phyloP scores from a whole-genome alignment of 2,888 invertebrate species.

The Tromatobia lineatoria region DNA sequence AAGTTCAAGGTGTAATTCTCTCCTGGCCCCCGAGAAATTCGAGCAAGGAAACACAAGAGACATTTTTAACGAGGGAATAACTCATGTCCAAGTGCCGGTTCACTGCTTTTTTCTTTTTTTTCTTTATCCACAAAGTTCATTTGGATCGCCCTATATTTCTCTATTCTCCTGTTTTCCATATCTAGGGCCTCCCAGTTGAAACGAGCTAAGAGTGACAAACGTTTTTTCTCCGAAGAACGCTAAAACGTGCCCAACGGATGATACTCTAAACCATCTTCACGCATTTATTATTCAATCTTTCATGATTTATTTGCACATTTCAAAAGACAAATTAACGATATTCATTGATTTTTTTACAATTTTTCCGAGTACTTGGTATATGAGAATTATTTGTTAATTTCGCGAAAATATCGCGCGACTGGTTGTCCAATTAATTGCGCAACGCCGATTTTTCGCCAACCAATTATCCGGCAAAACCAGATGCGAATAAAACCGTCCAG shows the following conservation, averaged over 20 bases:
- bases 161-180: constrained; percentile 31
- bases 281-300: constrained; percentile 25
- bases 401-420: constrained; percentile 15
- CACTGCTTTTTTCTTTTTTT: constrained; percentile 32
- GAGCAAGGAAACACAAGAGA: constrained; percentile 46
- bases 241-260: constrained; percentile 46
- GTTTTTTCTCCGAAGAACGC: constrained; percentile 46
- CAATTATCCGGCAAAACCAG: neutral
- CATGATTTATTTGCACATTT: constrained; percentile 11
- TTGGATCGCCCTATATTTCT: constrained; percentile 19
- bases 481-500: neutral
- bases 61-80: constrained; percentile 39
- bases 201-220: constrained; percentile 40
- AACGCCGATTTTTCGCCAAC: constrained; percentile 4
- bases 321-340: constrained; percentile 1
- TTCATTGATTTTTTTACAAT: neutral
- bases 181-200: constrained; percentile 55
- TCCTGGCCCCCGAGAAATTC: constrained; percentile 9
- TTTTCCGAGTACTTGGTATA: constrained; percentile 13
- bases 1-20: constrained; percentile 28
- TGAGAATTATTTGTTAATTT: constrained; percentile 43
- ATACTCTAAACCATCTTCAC: constrained; percentile 28
- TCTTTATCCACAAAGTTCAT: constrained; percentile 12
- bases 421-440: constrained; percentile 56
- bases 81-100: constrained; percentile 46